Conservation (phyloP, 2,888 invertebrate species). For the Melieria picta region DNA sequence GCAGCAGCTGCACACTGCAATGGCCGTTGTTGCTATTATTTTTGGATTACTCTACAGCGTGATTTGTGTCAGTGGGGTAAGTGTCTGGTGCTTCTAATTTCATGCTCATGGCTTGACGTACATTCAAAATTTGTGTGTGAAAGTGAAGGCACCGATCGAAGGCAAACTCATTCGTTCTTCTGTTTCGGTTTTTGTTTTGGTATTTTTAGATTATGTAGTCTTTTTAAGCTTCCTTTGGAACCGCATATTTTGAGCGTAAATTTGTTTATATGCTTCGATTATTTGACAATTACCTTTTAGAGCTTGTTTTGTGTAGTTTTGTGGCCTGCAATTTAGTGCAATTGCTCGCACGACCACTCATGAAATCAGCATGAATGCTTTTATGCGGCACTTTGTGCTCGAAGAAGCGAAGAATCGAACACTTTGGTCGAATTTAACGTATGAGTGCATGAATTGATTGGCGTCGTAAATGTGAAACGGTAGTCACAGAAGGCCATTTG, state of each 20-base stretch:
- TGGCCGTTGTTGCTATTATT: conserved; percentile 52
- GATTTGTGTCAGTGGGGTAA: conserved; percentile 66
- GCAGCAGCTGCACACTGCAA: conserved; percentile 43
- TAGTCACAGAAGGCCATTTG: too few species aligned
- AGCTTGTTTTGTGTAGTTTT: conserved; percentile 12
- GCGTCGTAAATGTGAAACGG: too few species aligned
- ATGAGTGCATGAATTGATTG: too few species aligned
- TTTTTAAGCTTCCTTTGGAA: too few species aligned
- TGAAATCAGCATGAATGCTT: conserved; percentile 3
- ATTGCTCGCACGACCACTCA: conserved; percentile 29
- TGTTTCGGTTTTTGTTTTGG: background rate
- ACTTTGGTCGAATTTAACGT: too few species aligned
- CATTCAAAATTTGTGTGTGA: background rate
- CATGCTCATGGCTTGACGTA: background rate
- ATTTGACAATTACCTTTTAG: conserved; percentile 29
- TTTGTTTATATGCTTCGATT: conserved; percentile 1
- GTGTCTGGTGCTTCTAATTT: conserved; percentile 42
- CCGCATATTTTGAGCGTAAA: background rate
- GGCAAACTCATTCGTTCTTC: background rate
- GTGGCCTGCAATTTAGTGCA: conserved; percentile 24
- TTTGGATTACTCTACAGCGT: conserved; percentile 61
- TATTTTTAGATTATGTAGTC: too few species aligned
- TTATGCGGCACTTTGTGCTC: too few species aligned
- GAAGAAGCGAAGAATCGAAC: too few species aligned
- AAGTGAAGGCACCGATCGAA: background rate